Evolutionary conservation across 2,888 invertebrate species (phyloP).

Genomic region (Perithous albicinctus): DNA sequence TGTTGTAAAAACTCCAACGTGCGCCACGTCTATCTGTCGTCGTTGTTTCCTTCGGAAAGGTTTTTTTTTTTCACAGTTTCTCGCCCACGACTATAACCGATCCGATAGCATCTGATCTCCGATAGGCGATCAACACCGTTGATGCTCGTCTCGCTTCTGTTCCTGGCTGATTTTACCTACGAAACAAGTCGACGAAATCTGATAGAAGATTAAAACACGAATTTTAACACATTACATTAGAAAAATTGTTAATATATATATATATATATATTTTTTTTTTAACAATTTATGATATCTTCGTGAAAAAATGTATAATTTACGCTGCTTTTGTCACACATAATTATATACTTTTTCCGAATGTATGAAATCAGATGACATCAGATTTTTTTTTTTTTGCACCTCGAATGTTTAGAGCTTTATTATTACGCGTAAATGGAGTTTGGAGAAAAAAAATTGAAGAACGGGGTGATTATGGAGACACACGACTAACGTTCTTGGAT

Average conservation of each 20-base stretch:
- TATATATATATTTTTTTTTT: too few species aligned
- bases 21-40: not conserved
- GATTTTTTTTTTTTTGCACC: too few species aligned
- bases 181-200: not conserved
- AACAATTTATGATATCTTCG: too few species aligned
- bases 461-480: not conserved
- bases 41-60: slow-evolving; percentile 1
- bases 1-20: not conserved
- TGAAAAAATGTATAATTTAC: too few species aligned
- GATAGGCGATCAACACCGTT: slow-evolving; percentile 3
- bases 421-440: not conserved
- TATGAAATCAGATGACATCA: too few species aligned
- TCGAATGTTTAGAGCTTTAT: too few species aligned
- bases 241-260: not conserved
- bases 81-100: not conserved
- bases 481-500: slow-evolving; percentile 66
- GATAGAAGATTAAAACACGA: not conserved
- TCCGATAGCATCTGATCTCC: slow-evolving; percentile 17
- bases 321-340: too few species aligned
- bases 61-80: slow-evolving; percentile 33
- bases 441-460: too few species aligned
- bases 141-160: not conserved
- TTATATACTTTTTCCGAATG: too few species aligned
- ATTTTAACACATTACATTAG: not conserved
- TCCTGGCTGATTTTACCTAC: slow-evolving; percentile 5